phyloP scores from a whole-genome alignment of 2,113 vertebrate genomes.

The Chrysemys picta region DNA sequence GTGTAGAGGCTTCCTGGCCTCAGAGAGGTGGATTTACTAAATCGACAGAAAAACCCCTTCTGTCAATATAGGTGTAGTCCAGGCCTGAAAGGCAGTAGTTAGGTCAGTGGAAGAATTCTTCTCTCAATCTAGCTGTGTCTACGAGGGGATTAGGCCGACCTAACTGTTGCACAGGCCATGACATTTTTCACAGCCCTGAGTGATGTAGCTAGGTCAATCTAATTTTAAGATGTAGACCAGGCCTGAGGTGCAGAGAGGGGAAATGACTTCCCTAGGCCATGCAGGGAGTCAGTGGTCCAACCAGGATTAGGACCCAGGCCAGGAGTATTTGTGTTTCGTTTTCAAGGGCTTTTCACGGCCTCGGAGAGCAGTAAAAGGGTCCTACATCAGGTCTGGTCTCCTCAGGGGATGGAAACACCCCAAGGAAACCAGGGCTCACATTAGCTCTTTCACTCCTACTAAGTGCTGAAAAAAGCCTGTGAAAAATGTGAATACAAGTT shows the following conservation, averaged over 20 bases:
- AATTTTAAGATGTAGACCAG: background rate
- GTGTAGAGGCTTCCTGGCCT: background rate
- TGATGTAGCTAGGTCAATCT: background rate
- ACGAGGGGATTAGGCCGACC: background rate
- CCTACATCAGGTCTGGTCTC: background rate
- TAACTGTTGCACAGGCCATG: background rate
- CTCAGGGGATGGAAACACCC: background rate
- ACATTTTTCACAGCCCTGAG: background rate
- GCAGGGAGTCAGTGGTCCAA: background rate
- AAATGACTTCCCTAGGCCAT: background rate
- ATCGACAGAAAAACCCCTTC: background rate
- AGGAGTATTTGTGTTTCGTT: background rate
- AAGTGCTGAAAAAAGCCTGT: background rate
- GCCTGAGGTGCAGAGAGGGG: background rate
- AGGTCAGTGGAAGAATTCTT: background rate
- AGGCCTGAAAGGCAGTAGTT: background rate
- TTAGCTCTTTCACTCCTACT: background rate
- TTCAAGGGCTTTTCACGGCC: background rate
- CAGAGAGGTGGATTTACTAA: background rate
- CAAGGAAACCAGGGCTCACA: background rate
- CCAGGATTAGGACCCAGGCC: background rate
- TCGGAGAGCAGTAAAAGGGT: background rate
- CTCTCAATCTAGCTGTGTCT: background rate
- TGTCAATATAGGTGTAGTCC: background rate
- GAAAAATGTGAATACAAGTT: background rate